Percentiles rank a stretch among this genome's conserved stretches.
These are phyloP conservation scores for Momotus momota DNA, from an alignment of 2,797 vertebrate genomes.

Conservation along the genomic window DNA sequence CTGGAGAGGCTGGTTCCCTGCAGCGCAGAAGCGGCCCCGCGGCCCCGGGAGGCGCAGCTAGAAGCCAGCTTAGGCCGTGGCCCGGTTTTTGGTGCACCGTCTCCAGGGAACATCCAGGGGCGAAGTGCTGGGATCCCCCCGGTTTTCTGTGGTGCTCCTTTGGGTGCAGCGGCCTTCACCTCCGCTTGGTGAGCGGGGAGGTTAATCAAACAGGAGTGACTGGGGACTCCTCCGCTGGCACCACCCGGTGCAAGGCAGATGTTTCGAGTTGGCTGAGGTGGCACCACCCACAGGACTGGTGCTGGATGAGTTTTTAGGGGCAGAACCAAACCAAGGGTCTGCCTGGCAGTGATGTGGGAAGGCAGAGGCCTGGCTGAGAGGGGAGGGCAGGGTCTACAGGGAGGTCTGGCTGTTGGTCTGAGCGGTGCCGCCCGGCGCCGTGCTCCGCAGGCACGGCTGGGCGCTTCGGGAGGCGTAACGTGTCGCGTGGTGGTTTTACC, in stretches of 20 bases:
- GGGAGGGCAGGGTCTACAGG: background rate
- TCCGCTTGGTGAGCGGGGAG: background rate
- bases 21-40: background rate
- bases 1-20: background rate
- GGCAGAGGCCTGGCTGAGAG: background rate
- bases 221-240: background rate
- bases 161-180: background rate
- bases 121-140: background rate
- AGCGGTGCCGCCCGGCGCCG: background rate
- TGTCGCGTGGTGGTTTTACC: background rate
- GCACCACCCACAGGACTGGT: background rate
- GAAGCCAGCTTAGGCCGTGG: background rate
- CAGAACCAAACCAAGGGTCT: fast-evolving
- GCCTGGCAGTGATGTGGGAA: background rate
- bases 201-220: background rate
- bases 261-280: background rate
- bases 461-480: background rate
- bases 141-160: background rate
- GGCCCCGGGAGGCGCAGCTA: fast-evolving
- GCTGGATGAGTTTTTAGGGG: background rate
- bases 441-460: background rate
- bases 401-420: background rate
- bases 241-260: background rate
- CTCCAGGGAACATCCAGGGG: background rate
- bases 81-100: background rate